phyloP scores from a whole-genome alignment of 2,888 invertebrate species.

The Nomada ruficornis region DNA sequence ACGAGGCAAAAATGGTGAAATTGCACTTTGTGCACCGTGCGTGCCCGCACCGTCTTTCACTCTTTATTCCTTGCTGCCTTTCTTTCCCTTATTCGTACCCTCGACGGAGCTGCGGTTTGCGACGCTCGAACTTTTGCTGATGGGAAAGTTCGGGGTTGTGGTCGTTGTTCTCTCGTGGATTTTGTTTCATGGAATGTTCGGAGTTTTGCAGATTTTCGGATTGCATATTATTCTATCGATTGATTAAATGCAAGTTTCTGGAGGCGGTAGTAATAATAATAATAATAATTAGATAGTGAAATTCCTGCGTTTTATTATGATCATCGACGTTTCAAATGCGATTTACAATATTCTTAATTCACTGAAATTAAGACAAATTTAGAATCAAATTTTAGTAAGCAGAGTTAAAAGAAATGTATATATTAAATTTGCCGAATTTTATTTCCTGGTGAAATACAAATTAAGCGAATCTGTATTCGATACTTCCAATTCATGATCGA shows the following conservation, averaged over 20 bases:
- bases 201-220: neutral
- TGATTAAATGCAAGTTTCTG: too few relatives aligned
- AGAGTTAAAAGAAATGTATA: too few relatives aligned
- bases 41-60: conserved; percentile 46
- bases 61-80: conserved; percentile 39
- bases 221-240: neutral
- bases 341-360: neutral
- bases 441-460: too few relatives aligned
- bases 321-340: too few relatives aligned
- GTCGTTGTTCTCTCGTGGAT: neutral
- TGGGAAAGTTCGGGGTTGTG: conserved; percentile 15
- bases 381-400: too few relatives aligned
- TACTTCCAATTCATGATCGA: too few relatives aligned
- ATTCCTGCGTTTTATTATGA: too few relatives aligned
- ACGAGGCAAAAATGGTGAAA: conserved; percentile 84
- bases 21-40: conserved; percentile 80
- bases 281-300: too few relatives aligned
- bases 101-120: neutral
- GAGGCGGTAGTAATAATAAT: too few relatives aligned
- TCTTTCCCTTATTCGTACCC: conserved; percentile 37
- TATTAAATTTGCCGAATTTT: too few relatives aligned
- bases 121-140: neutral
- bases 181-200: neutral
- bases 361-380: too few relatives aligned
- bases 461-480: too few relatives aligned